A percentile compares a stretch with the other conserved stretches of the same genome.
Conservation (phyloP, 2,888 invertebrate genomes). For the Caenorhabditis sp. region DNA sequence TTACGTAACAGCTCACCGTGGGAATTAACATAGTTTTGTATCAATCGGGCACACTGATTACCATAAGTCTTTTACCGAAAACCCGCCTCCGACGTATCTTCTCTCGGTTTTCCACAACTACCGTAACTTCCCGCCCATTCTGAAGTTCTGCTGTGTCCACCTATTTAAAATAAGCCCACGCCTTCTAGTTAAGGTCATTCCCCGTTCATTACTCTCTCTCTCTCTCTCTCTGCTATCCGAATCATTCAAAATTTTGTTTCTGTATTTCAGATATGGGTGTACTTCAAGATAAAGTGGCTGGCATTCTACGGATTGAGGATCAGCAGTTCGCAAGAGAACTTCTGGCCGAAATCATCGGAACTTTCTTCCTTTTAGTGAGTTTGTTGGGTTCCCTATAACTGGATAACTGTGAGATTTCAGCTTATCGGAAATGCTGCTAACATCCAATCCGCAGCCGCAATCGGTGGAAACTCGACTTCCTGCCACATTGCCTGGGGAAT, state of each 20-base stretch:
- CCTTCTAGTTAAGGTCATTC: conserved; percentile 41
- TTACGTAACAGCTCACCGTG: conserved; percentile 5
- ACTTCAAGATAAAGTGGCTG: conserved; percentile 64
- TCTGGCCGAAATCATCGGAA: conserved; percentile 76
- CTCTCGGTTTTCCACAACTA: conserved; percentile 24
- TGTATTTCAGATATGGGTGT: conserved; percentile 42
- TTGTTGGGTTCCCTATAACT: neutral
- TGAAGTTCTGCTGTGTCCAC: conserved; percentile 34
- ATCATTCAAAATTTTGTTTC: neutral
- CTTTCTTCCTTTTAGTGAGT: conserved; percentile 74
- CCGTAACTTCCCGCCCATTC: conserved; percentile 54
- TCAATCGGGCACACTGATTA: conserved; percentile 24
- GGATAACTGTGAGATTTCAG: conserved; percentile 62
- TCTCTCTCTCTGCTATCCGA: neutral
- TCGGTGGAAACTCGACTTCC: conserved; percentile 68
- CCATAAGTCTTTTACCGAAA: conserved; percentile 34
- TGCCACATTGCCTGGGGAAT: conserved; percentile 77
- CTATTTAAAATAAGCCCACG: conserved; percentile 41
- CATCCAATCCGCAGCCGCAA: conserved; percentile 69
- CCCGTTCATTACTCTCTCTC: conserved; percentile 9
- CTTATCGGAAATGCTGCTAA: conserved; percentile 77
- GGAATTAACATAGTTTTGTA: conserved; percentile 40
- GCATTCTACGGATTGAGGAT: conserved; percentile 66
- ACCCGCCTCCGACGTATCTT: conserved; percentile 44
- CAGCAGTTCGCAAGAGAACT: conserved; percentile 67